These are phyloP conservation scores for Planococcus citri DNA, from an alignment of 1,140 invertebrate species.

Conservation along the genomic window DNA sequence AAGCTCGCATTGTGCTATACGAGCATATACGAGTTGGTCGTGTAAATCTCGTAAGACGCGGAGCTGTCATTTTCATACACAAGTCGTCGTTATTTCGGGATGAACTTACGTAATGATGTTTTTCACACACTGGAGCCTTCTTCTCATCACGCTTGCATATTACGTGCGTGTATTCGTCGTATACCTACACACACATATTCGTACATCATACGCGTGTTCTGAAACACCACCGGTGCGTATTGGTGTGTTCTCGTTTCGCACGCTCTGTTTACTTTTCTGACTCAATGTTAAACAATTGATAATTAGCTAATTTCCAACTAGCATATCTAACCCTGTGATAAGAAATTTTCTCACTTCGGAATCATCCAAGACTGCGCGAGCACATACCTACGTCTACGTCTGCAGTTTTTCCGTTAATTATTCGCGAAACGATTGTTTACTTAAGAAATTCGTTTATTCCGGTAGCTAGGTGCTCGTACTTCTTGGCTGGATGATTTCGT, in stretches of 20 bases:
- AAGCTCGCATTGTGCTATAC: too few species aligned
- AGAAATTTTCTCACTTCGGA: not conserved
- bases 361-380: too few species aligned
- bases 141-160: not conserved
- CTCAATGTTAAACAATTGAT: not conserved
- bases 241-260: not conserved
- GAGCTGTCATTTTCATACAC: not conserved
- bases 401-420: constrained; percentile 7
- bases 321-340: not conserved
- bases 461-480: too few species aligned
- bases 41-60: not conserved
- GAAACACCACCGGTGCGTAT: too few species aligned
- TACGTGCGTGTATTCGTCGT: not conserved
- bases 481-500: too few species aligned
- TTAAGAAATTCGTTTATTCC: not conserved
- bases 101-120: constrained; percentile 3
- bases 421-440: not conserved
- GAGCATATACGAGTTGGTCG: too few species aligned
- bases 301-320: too few species aligned
- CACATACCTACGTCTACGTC: too few species aligned
- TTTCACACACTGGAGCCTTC: not conserved
- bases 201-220: not conserved
- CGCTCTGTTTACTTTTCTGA: not conserved
- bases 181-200: too few species aligned
- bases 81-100: not conserved